Evolutionary conservation across 2,113 vertebrate species (phyloP).

Genomic region (Paradoxurus hermaphroditus): DNA sequence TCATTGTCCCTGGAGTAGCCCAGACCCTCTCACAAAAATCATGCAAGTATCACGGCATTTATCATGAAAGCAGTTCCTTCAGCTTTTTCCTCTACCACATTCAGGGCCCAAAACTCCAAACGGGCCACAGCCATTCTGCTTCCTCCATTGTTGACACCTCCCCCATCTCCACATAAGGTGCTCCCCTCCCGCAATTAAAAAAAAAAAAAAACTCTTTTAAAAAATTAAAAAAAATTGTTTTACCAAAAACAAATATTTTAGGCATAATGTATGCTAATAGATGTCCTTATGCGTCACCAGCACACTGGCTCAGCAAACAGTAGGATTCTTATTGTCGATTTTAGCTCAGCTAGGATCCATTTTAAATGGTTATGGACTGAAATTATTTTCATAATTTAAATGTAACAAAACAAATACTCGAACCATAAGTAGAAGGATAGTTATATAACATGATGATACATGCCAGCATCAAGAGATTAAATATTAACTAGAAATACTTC

Average conservation of each 20-base stretch:
- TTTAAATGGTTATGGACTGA: not conserved
- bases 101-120: not conserved
- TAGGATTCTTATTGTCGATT: not conserved
- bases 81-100: not conserved
- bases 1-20: not conserved
- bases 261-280: not conserved
- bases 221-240: no score
- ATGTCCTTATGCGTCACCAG: not conserved
- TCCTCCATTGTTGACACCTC: not conserved
- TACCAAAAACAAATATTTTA: constrained; percentile 9
- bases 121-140: accelerated
- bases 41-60: not conserved
- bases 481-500: constrained; percentile 60
- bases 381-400: constrained; percentile 46
- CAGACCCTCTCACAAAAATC: not conserved
- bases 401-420: not conserved
- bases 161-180: not conserved
- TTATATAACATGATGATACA: constrained; percentile 1
- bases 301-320: not conserved
- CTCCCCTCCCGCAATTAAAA: not conserved
- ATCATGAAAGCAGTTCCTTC: not conserved
- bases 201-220: no score
- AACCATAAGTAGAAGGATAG: constrained; percentile 23
- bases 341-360: not conserved
- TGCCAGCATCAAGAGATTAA: constrained; percentile 56